A percentile compares a stretch with the other conserved stretches of the same genome.
Conservation (phyloP, 2,888 invertebrate genomes). For the Trichogramma evanescens region DNA sequence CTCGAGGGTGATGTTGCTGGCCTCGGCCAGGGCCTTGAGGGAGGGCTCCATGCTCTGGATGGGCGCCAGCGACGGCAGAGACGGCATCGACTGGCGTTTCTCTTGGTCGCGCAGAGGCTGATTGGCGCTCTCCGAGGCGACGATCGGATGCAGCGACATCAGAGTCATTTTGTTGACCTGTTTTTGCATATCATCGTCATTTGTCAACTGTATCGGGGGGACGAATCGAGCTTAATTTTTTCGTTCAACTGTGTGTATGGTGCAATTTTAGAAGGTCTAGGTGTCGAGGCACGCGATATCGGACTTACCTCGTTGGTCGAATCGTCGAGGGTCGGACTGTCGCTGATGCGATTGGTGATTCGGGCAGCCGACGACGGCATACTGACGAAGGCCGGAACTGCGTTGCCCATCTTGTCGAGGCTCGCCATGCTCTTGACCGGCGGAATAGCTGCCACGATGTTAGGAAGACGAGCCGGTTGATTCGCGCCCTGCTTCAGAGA, state of each 20-base stretch:
- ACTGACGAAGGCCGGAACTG: conserved; percentile 39
- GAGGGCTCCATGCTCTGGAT: conserved; percentile 49
- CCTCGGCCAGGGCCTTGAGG: conserved; percentile 55
- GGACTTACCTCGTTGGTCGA: conserved; percentile 36
- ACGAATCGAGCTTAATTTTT: background rate
- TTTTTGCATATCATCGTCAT: background rate
- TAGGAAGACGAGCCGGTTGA: conserved; percentile 22
- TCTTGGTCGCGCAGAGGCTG: conserved; percentile 30
- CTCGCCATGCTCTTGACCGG: conserved; percentile 26
- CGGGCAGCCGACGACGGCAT: conserved; percentile 41
- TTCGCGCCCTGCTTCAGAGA: too few species aligned
- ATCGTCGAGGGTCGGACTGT: conserved; percentile 36
- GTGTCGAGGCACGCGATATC: conserved; percentile 11
- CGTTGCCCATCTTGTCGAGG: conserved; percentile 19
- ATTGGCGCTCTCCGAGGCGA: conserved; percentile 24
- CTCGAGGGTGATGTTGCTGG: conserved; percentile 72
- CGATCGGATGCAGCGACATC: conserved; percentile 36
- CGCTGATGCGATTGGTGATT: conserved; percentile 40
- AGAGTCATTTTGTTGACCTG: conserved; percentile 41
- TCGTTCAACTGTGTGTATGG: background rate
- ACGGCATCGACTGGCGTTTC: conserved; percentile 30
- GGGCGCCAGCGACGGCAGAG: conserved; percentile 34
- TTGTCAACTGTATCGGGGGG: conserved; percentile 28
- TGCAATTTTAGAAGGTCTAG: background rate
- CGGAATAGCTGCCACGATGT: conserved; percentile 32